A percentile compares a stretch with the other conserved stretches of the same genome.
Conservation (phyloP, 2,888 invertebrate species). For the Trachelus iudaicus region DNA sequence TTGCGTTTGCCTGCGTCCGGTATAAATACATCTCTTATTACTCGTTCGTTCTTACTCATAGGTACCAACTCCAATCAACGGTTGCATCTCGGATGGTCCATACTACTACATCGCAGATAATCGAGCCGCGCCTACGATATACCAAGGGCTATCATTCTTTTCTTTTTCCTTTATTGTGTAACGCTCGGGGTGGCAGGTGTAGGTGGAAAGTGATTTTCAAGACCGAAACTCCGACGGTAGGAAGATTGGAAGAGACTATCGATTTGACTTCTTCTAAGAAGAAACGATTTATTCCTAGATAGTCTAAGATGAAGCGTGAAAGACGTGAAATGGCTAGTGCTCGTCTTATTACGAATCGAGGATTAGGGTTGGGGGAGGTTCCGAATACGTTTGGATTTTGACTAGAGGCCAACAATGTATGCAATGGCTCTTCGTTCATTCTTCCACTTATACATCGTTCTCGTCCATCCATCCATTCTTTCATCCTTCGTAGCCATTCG, state of each 20-base stretch:
- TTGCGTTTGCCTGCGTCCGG: slow-evolving; percentile 32
- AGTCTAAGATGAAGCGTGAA: not conserved
- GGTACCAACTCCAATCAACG: slow-evolving; percentile 42
- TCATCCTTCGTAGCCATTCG: slow-evolving; percentile 49
- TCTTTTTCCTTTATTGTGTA: not conserved
- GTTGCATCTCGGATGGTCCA: slow-evolving; percentile 8
- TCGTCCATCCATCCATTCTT: slow-evolving; percentile 33
- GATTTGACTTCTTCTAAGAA: not conserved
- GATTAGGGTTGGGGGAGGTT: not conserved
- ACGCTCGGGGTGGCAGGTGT: not conserved
- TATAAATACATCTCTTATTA: slow-evolving; percentile 50
- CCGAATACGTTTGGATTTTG: slow-evolving; percentile 43
- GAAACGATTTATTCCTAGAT: not conserved
- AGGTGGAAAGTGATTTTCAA: not conserved
- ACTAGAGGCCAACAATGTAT: slow-evolving; percentile 31
- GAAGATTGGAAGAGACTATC: not conserved
- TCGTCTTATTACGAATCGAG: not conserved
- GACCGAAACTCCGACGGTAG: not conserved
- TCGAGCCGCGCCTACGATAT: not conserved
- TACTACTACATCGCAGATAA: not conserved
- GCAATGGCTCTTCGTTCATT: slow-evolving; percentile 16
- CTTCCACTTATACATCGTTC: slow-evolving; percentile 21
- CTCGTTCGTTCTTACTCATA: slow-evolving; percentile 31
- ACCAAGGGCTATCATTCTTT: not conserved
- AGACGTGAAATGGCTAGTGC: not conserved